Percentiles rank a stretch among this genome's conserved stretches.
These are phyloP conservation scores for Dasyprocta punctata DNA, from an alignment of 2,113 vertebrate genomes.

Conservation along the genomic window DNA sequence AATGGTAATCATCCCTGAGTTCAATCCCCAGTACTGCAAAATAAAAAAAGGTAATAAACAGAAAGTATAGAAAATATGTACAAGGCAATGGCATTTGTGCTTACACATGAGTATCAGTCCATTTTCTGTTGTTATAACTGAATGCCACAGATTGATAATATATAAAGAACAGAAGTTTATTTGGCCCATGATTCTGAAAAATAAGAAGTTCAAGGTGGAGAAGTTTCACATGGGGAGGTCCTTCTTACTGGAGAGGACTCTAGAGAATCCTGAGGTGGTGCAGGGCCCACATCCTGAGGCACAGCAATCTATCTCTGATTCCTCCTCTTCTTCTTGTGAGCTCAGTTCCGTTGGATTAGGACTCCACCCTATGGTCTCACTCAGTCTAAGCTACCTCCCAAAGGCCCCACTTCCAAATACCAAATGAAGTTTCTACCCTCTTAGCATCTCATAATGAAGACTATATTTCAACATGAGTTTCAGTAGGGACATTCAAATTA, in stretches of 20 bases:
- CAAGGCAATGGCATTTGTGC: not conserved
- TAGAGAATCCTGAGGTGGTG: not conserved
- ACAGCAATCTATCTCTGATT: not conserved
- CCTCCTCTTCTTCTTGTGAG: not conserved
- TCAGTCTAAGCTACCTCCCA: not conserved
- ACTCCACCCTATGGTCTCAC: not conserved
- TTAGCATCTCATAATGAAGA: too few species aligned
- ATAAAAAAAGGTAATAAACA: not conserved
- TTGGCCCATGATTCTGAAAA: not conserved
- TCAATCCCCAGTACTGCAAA: not conserved
- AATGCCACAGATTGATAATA: too few species aligned
- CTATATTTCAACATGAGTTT: not conserved
- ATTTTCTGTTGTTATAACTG: not conserved
- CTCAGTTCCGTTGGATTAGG: not conserved
- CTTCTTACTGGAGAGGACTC: not conserved
- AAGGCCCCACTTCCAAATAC: not conserved
- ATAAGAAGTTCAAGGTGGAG: not conserved
- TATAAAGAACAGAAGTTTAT: not conserved
- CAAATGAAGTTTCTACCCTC: not conserved
- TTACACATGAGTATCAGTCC: not conserved
- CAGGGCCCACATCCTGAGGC: not conserved
- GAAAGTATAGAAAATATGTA: not conserved
- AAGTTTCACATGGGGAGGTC: not conserved
- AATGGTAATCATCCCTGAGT: not conserved
- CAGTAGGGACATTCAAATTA: not conserved